Evolutionary conservation across 2,113 vertebrate genomes (phyloP).

Genomic region (Turnix velox): DNA sequence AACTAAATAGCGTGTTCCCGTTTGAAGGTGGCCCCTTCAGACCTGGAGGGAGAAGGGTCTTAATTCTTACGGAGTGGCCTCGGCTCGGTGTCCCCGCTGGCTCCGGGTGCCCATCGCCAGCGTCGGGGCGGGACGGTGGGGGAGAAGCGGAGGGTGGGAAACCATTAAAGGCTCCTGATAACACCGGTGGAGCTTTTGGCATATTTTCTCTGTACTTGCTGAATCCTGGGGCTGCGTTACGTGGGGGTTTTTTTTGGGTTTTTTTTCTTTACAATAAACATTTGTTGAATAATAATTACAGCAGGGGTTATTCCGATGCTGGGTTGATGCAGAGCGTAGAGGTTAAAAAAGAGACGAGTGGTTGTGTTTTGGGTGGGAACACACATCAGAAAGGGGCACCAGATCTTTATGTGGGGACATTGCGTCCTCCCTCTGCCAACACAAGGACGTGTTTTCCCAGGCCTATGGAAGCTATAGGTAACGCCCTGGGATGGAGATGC

Average conservation of each 20-base stretch:
- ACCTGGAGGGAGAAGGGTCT: not conserved
- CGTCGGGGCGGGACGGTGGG: not conserved
- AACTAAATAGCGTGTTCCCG: not conserved
- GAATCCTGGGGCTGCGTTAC: not conserved
- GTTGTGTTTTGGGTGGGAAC: not conserved
- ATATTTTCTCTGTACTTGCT: not conserved
- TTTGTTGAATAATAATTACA: fast-evolving
- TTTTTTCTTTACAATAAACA: not conserved
- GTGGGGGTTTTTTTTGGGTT: no score
- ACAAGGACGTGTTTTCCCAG: fast-evolving
- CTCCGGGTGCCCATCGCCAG: not conserved
- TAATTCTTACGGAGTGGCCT: not conserved
- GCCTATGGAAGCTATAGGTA: not conserved
- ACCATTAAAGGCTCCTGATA: fast-evolving
- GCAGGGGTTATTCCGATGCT: fast-evolving
- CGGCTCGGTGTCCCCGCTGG: not conserved
- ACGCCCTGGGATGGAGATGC: not conserved
- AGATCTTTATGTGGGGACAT: not conserved
- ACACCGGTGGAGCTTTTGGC: fast-evolving
- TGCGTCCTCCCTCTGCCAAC: fast-evolving
- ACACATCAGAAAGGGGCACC: not conserved
- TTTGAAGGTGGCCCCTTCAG: not conserved
- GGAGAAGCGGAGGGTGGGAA: not conserved
- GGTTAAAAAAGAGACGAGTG: fast-evolving
- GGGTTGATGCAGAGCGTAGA: not conserved